phyloP scores from a whole-genome alignment of 2,113 vertebrate species.

The Chinchilla lanigera region DNA sequence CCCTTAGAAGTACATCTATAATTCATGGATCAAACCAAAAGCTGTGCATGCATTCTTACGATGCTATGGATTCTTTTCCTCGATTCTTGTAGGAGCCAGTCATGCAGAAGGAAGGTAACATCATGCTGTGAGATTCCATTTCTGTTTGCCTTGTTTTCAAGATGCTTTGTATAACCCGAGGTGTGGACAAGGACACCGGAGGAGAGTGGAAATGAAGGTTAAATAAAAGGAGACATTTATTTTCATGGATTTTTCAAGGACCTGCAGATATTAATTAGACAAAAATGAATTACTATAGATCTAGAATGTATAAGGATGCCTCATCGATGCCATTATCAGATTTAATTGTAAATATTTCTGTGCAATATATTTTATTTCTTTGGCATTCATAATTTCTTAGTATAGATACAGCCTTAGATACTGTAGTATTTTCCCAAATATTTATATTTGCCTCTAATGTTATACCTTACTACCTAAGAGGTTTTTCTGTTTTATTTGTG shows the following conservation, averaged over 20 bases:
- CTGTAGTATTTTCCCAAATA: background rate
- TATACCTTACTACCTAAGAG: background rate
- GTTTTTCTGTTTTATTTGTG: background rate
- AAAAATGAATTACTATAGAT: background rate
- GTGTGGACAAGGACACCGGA: conserved; percentile 1
- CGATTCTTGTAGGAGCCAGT: conserved; percentile 9
- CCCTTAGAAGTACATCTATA: conserved; percentile 71
- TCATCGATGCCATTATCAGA: background rate
- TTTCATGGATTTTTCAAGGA: conserved; percentile 9
- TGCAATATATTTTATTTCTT: background rate
- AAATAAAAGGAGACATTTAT: conserved; percentile 23
- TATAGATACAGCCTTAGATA: background rate
- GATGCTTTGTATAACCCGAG: conserved; percentile 48
- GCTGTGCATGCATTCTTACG: background rate
- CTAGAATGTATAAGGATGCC: background rate
- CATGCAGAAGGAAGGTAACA: conserved; percentile 44
- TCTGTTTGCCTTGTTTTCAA: conserved; percentile 38
- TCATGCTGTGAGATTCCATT: conserved; percentile 48
- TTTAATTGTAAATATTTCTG: background rate
- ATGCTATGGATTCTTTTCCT: conserved; percentile 9
- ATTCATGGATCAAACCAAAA: conserved; percentile 73
- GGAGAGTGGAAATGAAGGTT: background rate
- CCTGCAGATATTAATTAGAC: background rate
- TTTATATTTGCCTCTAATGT: background rate
- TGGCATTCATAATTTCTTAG: background rate